A percentile compares a stretch with the other conserved stretches of the same genome.
These are phyloP conservation scores for Ophonus ardosiacus DNA, from an alignment of 2,888 invertebrate genomes.

Conservation along the genomic window DNA sequence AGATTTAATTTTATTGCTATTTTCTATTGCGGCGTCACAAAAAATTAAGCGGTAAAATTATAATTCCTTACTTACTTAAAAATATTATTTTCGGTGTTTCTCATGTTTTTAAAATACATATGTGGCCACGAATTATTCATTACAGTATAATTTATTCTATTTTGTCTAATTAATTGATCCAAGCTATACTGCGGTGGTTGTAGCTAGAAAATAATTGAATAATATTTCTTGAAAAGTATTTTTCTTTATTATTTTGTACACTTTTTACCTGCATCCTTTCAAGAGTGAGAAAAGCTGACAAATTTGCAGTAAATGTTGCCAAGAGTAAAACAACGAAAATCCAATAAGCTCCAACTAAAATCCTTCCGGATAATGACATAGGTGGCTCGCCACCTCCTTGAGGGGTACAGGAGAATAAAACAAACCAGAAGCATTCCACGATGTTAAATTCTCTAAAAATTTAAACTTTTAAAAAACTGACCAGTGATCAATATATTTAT, in stretches of 20 bases:
- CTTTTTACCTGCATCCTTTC: conserved; percentile 89
- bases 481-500: no score
- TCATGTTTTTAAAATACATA: conserved; percentile 93
- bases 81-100: conserved; percentile 91
- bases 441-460: conserved; percentile 87
- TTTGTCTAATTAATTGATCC: conserved; percentile 91
- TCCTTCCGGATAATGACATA: conserved; percentile 89
- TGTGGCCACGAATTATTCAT: conserved; percentile 86
- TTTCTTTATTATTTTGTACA: not conserved
- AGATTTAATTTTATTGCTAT: no score
- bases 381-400: conserved; percentile 95
- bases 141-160: conserved; percentile 93
- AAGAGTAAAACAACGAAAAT: conserved; percentile 94
- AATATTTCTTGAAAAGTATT: not conserved
- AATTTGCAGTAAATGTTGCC: conserved; percentile 92
- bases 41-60: no score
- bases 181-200: conserved; percentile 91
- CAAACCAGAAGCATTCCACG: conserved; percentile 96
- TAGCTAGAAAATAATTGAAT: conserved; percentile 57
- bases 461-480: not conserved
- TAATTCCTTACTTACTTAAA: conserved; percentile 79
- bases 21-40: no score
- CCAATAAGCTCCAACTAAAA: conserved; percentile 94
- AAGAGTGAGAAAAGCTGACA: conserved; percentile 93
- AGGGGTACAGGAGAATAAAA: conserved; percentile 93